These are phyloP conservation scores for Dolichoris vasculosae DNA, from an alignment of 1,140 invertebrate genomes.

Conservation along the genomic window DNA sequence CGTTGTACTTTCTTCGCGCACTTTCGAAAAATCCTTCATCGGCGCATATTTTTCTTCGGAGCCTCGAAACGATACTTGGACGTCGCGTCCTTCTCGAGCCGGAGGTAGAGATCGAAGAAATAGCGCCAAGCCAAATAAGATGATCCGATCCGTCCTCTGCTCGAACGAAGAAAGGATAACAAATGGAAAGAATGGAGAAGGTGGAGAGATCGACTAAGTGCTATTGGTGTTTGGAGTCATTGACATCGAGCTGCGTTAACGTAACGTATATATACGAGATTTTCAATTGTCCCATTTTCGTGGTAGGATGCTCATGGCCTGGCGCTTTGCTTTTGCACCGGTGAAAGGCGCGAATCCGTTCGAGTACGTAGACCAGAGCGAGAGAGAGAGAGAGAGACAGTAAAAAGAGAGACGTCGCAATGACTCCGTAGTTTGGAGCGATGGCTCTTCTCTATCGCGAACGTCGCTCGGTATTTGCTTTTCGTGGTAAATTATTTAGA, in stretches of 20 bases:
- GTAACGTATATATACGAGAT: slow-evolving; percentile 20
- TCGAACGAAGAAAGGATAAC: background rate
- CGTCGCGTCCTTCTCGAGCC: background rate
- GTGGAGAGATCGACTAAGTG: background rate
- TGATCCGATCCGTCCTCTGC: background rate
- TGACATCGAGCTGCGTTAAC: slow-evolving; percentile 26
- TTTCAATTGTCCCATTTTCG: slow-evolving; percentile 52
- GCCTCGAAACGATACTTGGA: background rate
- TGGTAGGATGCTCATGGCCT: slow-evolving; percentile 11
- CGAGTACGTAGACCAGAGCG: background rate
- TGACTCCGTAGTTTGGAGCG: background rate
- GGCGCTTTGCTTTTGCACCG: background rate
- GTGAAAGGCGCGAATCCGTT: slow-evolving; percentile 49
- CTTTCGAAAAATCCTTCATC: slow-evolving; percentile 44
- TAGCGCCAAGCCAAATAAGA: background rate
- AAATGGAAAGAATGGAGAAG: background rate
- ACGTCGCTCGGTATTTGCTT: background rate
- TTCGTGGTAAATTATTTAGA: background rate
- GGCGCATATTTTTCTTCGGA: background rate
- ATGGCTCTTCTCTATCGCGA: background rate
- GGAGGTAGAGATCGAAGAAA: background rate
- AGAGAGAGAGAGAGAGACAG: background rate
- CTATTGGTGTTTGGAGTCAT: slow-evolving; percentile 28
- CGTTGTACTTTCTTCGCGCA: slow-evolving; percentile 30
- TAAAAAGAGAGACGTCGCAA: background rate